These are phyloP conservation scores for Sarcophaga rosellei DNA, from an alignment of 2,888 invertebrate genomes.

Conservation along the genomic window DNA sequence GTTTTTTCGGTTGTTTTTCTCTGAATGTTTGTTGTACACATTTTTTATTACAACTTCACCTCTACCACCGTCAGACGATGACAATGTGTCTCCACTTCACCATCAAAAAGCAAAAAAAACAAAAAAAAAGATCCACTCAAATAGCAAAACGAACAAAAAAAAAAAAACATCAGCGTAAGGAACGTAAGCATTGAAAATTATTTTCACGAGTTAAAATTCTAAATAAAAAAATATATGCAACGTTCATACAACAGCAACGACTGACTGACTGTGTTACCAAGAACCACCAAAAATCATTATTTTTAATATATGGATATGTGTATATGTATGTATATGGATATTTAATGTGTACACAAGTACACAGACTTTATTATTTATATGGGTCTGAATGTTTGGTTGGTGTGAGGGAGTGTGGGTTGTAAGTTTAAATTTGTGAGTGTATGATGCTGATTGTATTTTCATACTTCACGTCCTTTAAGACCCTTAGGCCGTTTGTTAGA, in stretches of 20 bases:
- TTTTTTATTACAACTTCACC: conserved; percentile 48
- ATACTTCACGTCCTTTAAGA: not conserved
- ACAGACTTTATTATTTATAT: not conserved
- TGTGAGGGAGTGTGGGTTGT: not conserved
- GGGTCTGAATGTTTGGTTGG: not conserved
- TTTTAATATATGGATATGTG: not conserved
- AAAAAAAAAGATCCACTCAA: conserved; percentile 29
- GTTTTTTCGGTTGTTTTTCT: conserved; percentile 8
- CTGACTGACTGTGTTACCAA: not conserved
- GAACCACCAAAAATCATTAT: conserved; percentile 19
- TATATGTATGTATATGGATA: not conserved
- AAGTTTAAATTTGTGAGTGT: not conserved
- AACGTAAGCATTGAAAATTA: conserved; percentile 36
- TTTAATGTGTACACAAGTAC: not conserved
- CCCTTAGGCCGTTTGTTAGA: not conserved
- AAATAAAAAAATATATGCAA: conserved; percentile 27
- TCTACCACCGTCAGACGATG: conserved; percentile 45
- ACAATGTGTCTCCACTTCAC: conserved; percentile 56
- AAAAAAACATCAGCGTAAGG: not conserved
- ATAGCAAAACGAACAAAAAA: conserved; percentile 12
- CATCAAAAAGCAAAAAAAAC: conserved; percentile 41
- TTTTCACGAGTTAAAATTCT: conserved; percentile 47
- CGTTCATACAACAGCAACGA: conserved; percentile 7
- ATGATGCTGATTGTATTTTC: not conserved
- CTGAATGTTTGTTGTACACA: conserved; percentile 16